phyloP scores from a whole-genome alignment of 2,113 vertebrate genomes.

The Ardeotis arabs region DNA sequence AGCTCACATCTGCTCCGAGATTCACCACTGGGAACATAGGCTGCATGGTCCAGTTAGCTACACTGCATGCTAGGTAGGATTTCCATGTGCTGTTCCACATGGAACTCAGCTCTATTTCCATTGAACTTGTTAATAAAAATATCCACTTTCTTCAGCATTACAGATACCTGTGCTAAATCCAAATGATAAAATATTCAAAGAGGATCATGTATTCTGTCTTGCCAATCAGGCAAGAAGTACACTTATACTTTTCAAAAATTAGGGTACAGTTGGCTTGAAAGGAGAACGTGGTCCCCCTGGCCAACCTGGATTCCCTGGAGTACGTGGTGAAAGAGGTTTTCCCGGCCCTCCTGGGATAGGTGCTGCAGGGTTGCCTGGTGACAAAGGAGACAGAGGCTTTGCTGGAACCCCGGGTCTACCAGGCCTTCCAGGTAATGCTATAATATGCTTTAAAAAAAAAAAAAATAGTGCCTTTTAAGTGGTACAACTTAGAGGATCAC shows the following conservation, averaged over 20 bases:
- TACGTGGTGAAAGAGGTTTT: constrained; percentile 86
- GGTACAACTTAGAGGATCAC: background rate
- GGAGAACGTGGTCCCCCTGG: constrained; percentile 90
- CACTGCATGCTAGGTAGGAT: background rate
- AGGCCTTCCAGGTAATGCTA: constrained; percentile 82
- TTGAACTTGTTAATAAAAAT: background rate
- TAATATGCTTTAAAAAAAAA: background rate
- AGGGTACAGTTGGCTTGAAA: constrained; percentile 89
- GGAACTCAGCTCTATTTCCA: background rate
- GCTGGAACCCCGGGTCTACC: constrained; percentile 82
- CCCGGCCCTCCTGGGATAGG: constrained; percentile 86
- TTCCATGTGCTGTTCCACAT: background rate
- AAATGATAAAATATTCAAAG: background rate
- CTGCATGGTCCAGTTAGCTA: background rate
- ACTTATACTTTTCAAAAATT: background rate
- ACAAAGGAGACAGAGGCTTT: constrained; percentile 87
- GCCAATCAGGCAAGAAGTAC: background rate
- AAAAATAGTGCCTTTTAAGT: background rate
- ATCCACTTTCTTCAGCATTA: background rate
- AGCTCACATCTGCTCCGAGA: background rate
- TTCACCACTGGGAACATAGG: background rate
- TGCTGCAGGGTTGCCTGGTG: constrained; percentile 80
- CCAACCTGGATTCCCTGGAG: constrained; percentile 80
- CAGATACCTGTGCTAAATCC: background rate
- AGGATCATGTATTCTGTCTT: background rate